A percentile compares a stretch with the other conserved stretches of the same genome.
Evolutionary conservation across 2,113 vertebrate species (phyloP).

Genomic region (Ailuropoda melanoleuca): DNA sequence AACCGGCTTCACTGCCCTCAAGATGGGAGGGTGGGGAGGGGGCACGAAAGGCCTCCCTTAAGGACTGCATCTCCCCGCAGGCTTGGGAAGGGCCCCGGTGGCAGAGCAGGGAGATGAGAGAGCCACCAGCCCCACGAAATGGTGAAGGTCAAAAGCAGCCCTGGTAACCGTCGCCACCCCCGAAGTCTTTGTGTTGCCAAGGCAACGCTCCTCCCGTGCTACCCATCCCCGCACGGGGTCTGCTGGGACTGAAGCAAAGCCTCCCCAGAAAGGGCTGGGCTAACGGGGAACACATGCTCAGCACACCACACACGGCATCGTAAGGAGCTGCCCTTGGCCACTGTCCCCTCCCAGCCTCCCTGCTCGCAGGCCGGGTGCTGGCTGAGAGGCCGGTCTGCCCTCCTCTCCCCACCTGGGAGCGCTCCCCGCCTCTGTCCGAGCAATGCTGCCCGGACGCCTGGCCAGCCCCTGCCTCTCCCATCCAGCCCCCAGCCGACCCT

Average conservation of each 20-base stretch:
- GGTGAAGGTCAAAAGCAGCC: conserved; percentile 25
- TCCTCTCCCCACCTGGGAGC: neutral
- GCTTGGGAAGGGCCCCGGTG: accelerated
- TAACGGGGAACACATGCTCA: neutral
- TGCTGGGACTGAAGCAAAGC: neutral
- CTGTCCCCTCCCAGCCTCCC: neutral
- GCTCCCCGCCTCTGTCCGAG: neutral
- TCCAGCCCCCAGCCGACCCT: neutral
- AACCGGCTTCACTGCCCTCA: neutral
- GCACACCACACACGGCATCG: accelerated
- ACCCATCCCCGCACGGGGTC: neutral
- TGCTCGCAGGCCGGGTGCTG: neutral
- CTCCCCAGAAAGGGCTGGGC: neutral
- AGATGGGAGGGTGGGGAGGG: neutral
- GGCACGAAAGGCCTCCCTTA: accelerated
- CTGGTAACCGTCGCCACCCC: neutral
- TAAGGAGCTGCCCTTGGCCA: accelerated
- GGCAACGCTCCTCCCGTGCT: neutral
- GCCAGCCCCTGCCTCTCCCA: neutral
- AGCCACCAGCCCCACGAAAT: neutral
- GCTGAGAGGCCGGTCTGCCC: neutral
- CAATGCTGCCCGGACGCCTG: neutral
- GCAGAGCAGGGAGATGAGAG: neutral
- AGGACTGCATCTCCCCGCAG: accelerated
- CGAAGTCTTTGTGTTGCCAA: conserved; percentile 23